phyloP scores from a whole-genome alignment of 2,113 vertebrate genomes.

The Drymodes brunneopygia region DNA sequence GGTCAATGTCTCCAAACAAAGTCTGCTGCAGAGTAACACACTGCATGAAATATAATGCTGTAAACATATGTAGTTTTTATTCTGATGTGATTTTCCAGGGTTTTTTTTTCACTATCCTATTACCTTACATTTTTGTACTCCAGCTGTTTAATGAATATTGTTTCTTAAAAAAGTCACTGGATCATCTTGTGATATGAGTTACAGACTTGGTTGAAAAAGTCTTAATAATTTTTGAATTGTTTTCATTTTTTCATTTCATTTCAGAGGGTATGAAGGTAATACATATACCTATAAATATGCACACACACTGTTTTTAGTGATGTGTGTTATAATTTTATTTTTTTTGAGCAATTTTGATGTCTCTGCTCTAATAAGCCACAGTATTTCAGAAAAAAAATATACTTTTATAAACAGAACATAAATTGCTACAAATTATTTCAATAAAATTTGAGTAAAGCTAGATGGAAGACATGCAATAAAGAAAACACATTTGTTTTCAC shows the following conservation, averaged over 20 bases:
- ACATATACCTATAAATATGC: neutral
- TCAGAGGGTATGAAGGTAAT: neutral
- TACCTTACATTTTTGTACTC: neutral
- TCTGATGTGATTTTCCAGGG: neutral
- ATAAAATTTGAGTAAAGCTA: neutral
- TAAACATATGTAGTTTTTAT: neutral
- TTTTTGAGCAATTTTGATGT: neutral
- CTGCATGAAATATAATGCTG: neutral
- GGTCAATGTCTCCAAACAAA: neutral
- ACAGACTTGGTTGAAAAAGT: neutral
- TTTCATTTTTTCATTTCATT: neutral
- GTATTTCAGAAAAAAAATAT: neutral
- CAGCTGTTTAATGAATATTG: neutral
- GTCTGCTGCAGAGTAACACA: neutral
- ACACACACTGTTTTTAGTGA: neutral
- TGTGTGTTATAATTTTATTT: neutral
- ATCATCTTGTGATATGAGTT: neutral
- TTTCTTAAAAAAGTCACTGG: neutral
- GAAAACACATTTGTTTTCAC: neutral
- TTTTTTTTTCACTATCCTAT: neutral
- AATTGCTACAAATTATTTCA: neutral
- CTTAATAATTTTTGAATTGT: neutral
- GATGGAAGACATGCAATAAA: neutral
- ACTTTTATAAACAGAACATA: neutral
- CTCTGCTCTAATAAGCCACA: neutral